Conservation (phyloP, 2,888 invertebrate species). For the Phalera bucephala region DNA sequence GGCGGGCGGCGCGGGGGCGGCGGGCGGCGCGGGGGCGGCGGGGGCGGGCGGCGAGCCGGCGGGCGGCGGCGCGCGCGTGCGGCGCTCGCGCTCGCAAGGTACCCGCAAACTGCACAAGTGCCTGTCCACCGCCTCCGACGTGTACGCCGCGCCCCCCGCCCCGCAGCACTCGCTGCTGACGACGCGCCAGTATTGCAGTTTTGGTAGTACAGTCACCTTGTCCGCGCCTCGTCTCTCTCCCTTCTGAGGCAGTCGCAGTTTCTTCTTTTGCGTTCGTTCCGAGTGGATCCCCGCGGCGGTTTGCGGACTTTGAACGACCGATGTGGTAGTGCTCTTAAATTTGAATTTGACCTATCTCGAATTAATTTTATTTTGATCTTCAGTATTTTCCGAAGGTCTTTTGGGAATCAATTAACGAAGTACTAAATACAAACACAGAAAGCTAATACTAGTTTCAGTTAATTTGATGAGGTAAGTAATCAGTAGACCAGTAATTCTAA, state of each 20-base stretch:
- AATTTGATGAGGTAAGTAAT: too few species aligned
- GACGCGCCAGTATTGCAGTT: slow-evolving; percentile 97
- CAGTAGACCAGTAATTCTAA: too few species aligned
- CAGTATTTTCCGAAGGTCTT: too few species aligned
- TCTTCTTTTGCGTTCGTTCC: slow-evolving; percentile 53
- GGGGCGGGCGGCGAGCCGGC: slow-evolving; percentile 46
- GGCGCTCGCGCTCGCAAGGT: slow-evolving; percentile 97
- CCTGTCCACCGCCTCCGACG: slow-evolving; percentile 94
- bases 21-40: slow-evolving; percentile 75
- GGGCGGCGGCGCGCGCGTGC: slow-evolving; percentile 72
- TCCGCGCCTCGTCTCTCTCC: slow-evolving; percentile 64
- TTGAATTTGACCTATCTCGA: too few species aligned
- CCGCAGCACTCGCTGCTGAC: slow-evolving; percentile 88
- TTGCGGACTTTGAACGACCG: background rate
- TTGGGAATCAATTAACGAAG: too few species aligned
- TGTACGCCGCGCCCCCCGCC: slow-evolving; percentile 85
- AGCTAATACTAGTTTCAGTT: too few species aligned
- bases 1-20: slow-evolving; percentile 44
- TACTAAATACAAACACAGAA: too few species aligned
- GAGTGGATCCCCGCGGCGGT: background rate
- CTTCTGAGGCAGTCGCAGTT: slow-evolving; percentile 79
- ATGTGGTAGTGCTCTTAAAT: background rate
- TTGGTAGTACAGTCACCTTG: slow-evolving; percentile 94
- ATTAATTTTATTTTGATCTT: too few species aligned
- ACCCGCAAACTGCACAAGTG: slow-evolving; percentile 96